Base-by-base conservation (phyloP, 2,113 vertebrate species). In the Rallus limicola region DNA sequence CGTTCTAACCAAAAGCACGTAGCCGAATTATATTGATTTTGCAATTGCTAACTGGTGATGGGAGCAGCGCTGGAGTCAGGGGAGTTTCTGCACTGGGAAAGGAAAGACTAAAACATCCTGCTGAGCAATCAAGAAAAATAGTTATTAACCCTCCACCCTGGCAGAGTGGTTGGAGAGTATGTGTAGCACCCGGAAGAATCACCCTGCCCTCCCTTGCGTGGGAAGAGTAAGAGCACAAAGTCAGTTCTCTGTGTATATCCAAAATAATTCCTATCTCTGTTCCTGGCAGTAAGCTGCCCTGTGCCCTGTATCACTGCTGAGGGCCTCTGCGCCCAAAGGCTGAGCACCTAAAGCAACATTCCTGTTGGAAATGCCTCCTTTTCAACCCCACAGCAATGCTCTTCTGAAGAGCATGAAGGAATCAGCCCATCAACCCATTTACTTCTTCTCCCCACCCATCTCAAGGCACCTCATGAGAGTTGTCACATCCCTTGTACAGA, bases 11-110 rank as follows among this genome's bases (percentile, higher is more conserved):
- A 62, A 92, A 92, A 96, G 92, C 82, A 62, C 28, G 28, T 48
- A 75, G 86, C 36, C 4, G 1, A 84, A 75, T 92, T 86, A 77
- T 86, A 77, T 50, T 80, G 88, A 83, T 92, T 97, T 94, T 95
- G 94, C 92, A 88, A 88, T 55, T 80, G 67, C 67, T 77, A n/a
- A 83, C 31, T 88, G 88, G 76, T 53, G 82, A 50, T 83, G 94
- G 83, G 88, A 94, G 79, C 36, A 60, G 19, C 2, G 38, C 85
- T 83, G 75, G 76, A 77, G 63, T 46, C 55, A 4, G 59, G 71
- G 82, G 55, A 77, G 17, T 42, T 83, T 88, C 70, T 90, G n/a
- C 42, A 23, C 63, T 46, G 82, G n/a, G 70, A 78, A 88, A 91
- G 38, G 75, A 69, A 82, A 80, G 31, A 48, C 34, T 81, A 10